Evolutionary conservation across 2,113 vertebrate genomes (phyloP), one percentile per base, ranked within the genome.

Genomic region (Neogobius melanostomus): DNA sequence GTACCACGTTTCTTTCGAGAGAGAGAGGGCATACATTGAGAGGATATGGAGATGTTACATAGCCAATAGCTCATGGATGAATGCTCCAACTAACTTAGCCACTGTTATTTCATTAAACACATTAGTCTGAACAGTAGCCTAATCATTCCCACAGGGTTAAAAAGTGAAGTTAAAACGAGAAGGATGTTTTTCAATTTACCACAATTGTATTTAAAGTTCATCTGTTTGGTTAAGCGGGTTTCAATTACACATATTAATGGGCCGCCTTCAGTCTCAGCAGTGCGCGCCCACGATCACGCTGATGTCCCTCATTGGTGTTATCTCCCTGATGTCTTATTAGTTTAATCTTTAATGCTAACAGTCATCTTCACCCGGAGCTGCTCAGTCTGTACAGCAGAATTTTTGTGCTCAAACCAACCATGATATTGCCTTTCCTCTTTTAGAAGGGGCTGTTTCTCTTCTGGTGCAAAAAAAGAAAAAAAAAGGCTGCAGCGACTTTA

Each of bases 231-330:
- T 74, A 62, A 78, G 82, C 71, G 81, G 64, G 47, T 82, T 84
- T 79, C 80, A 82, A 76, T 88, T 81, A 86, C 81, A 77, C 64
- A 57, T 79, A 64, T 15, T 70, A 73, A 73, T 75, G 64, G 65
- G 61, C 42, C 42, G 50, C 0, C 11, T 36, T 80, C 52, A 43
- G 69, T 78, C 52, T 76, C 72, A 61, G 65, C 53, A 61, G 66
- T 75, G 66, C 44, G 5, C 6, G 17, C 16, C 57, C 28, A 16
- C 14, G 6, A 69, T 77, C 75, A 75, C 72, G 67, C 57, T 75
- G 69, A 83, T 77, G 63, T 66, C 64, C 64, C 43, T 74, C 66
- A 64, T 72, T 81, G 74, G 64, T 81, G 51, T 68, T 74, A 69
- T 77, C 68, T 72, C 73, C 61, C 45, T 14, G 49, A 52, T 61